Base-by-base conservation (phyloP, 1,140 invertebrate genomes). In the Cotesia vestalis region DNA sequence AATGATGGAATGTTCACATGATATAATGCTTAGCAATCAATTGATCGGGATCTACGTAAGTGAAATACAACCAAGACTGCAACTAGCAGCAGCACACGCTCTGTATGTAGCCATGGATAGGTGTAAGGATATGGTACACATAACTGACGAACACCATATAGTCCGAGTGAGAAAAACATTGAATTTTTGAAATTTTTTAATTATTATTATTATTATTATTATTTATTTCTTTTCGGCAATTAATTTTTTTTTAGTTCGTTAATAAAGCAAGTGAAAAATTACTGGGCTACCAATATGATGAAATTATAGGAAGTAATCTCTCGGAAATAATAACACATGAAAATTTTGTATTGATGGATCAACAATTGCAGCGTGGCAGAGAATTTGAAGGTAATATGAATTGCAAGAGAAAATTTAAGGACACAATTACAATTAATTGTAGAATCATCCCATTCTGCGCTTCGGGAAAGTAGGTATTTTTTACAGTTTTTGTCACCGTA, bases 371-470 rank as follows among this genome's bases (percentile, higher is more conserved):
- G 46, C 91, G 91, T 77, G 94, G 94, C 38, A 90, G 92, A 72
- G 93, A 95, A 84, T 97, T 95, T 91, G 94, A 96, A 83, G 95
- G 95, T 35, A 92, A 92, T 51, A 90, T 96, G 73, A 92, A 93
- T 75, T 92, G 94, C 78, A 90, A 91, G 63, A 90, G 94, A 79
- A 94, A 96, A 87, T 91, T 90, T 60, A 91, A 92, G 53, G 95
- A 96, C 71, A 90, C 90, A n/a, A 88, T 96, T n/a, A 90, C 91
- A 38, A 89, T 95, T 72, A 92, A 92, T 53, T 94, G 93, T 71
- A 89, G 91, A 73, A 92, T 93, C 9, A 89, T 92, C 70, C 90
- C 94, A 2, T 91, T 94, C 70, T 90, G 89, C 66, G 89, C 89
- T 77, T 87, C 88, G 71, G 90, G 90, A 80, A 89, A 88, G 91